Conservation (phyloP, 2,113 vertebrate species). For the Gavia stellata region DNA sequence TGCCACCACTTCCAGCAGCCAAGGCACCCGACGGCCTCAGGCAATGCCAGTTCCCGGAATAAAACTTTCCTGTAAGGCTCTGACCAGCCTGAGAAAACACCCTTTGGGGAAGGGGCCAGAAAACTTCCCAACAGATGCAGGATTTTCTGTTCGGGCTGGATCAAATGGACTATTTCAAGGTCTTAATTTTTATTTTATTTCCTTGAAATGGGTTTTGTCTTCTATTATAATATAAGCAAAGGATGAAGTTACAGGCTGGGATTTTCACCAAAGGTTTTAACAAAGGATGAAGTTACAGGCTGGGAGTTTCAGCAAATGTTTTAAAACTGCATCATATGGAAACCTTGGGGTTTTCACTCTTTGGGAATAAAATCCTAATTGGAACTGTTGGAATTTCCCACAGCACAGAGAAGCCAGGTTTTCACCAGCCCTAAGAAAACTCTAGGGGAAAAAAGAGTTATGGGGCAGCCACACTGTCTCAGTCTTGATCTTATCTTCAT, state of each 20-base stretch:
- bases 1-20: not conserved
- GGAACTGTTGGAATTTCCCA: not conserved
- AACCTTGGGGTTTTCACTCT: not conserved
- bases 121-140: not conserved
- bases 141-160: not conserved
- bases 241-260: not conserved
- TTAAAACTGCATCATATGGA: not conserved
- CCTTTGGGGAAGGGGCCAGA: accelerated
- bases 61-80: not conserved
- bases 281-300: not conserved
- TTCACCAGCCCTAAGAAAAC: not conserved
- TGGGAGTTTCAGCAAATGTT: not conserved
- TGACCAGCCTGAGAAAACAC: not conserved
- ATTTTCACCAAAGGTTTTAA: not conserved
- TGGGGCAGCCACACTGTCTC: not conserved
- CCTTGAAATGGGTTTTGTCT: not conserved
- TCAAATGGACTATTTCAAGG: not conserved
- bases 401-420: not conserved
- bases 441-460: accelerated
- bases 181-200: not conserved
- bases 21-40: accelerated
- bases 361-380: not conserved
- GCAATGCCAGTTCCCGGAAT: not conserved
- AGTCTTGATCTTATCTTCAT: not conserved
- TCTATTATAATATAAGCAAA: not conserved